phyloP scores from a whole-genome alignment of 2,888 invertebrate species.

The Marronus borbonicus region DNA sequence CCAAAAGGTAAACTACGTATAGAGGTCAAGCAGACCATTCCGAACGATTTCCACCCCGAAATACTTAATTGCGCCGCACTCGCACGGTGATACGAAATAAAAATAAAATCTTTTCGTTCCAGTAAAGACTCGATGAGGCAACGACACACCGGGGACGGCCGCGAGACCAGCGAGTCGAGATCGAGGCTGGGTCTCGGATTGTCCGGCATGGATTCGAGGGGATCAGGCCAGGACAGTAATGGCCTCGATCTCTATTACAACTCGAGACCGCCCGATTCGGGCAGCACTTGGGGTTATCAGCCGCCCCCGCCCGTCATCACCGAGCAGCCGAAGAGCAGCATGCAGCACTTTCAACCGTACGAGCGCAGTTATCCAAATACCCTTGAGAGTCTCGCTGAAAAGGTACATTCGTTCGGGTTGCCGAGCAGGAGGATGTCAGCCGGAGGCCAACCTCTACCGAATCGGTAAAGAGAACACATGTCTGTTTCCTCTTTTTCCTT shows the following conservation, averaged over 20 bases:
- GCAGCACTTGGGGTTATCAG: slow-evolving; percentile 79
- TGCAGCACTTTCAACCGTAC: slow-evolving; percentile 90
- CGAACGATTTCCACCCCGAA: too few species aligned
- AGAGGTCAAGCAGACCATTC: too few species aligned
- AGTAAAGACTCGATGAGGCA: slow-evolving; percentile 70
- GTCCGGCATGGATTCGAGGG: slow-evolving; percentile 78
- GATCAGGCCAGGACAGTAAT: slow-evolving; percentile 72
- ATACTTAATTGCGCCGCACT: too few species aligned
- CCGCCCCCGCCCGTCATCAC: slow-evolving; percentile 93
- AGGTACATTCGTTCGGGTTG: slow-evolving; percentile 87
- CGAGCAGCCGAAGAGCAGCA: slow-evolving; percentile 87
- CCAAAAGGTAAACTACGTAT: too few species aligned
- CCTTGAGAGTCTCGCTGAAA: slow-evolving; percentile 91
- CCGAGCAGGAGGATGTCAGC: slow-evolving; percentile 78
- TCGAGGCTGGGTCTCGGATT: slow-evolving; percentile 83
- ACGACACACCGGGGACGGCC: slow-evolving; percentile 81
- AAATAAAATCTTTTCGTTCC: slow-evolving; percentile 34
- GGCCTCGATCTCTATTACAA: slow-evolving; percentile 88
- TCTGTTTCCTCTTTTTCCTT: too few species aligned
- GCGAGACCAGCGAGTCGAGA: slow-evolving; percentile 85
- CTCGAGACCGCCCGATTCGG: slow-evolving; percentile 78
- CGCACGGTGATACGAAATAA: too few species aligned
- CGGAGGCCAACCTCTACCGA: slow-evolving; percentile 73
- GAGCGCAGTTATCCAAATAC: slow-evolving; percentile 91
- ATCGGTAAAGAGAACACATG: slow-evolving; percentile 61